Evolutionary conservation across 2,888 invertebrate genomes (phyloP).

Genomic region (Gasteruption jaculator): DNA sequence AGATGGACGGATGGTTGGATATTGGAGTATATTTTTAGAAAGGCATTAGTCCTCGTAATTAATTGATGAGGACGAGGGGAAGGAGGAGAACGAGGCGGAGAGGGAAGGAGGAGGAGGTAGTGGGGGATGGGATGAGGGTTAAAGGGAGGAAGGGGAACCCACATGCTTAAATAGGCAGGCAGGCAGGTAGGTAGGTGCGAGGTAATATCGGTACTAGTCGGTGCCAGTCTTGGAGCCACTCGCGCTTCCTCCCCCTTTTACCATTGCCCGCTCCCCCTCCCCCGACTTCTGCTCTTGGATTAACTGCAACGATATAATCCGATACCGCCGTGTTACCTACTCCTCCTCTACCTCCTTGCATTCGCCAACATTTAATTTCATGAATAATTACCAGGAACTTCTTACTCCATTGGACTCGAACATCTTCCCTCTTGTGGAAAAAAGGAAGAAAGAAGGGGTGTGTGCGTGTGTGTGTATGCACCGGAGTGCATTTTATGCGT

Average conservation of each 20-base stretch:
- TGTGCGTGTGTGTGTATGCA: too few relatives aligned
- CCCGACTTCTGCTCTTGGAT: constrained; percentile 29
- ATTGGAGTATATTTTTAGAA: constrained; percentile 42
- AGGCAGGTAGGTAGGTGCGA: constrained; percentile 33
- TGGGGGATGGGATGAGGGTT: constrained; percentile 17
- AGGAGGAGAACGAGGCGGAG: too few relatives aligned
- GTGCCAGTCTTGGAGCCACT: constrained; percentile 47
- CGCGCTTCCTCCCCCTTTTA: constrained; percentile 29
- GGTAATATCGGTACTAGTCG: constrained; percentile 49
- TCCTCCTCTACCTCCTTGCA: constrained; percentile 23
- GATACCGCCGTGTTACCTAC: constrained; percentile 33
- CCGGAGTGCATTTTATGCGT: too few relatives aligned
- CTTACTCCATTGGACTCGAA: too few relatives aligned
- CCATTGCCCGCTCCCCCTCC: constrained; percentile 19
- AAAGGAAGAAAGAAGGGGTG: too few relatives aligned
- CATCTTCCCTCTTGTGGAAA: too few relatives aligned
- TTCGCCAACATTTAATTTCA: constrained; percentile 9
- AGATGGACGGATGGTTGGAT: constrained; percentile 33
- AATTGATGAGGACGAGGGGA: constrained; percentile 47
- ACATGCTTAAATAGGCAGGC: too few relatives aligned
- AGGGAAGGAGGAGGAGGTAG: constrained; percentile 14
- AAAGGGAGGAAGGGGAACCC: constrained; percentile 23
- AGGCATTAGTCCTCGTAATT: constrained; percentile 48
- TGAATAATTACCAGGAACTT: too few relatives aligned
- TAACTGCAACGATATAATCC: constrained; percentile 41